Conservation (phyloP, 2,888 invertebrate species). For the Cephus pulcher region DNA sequence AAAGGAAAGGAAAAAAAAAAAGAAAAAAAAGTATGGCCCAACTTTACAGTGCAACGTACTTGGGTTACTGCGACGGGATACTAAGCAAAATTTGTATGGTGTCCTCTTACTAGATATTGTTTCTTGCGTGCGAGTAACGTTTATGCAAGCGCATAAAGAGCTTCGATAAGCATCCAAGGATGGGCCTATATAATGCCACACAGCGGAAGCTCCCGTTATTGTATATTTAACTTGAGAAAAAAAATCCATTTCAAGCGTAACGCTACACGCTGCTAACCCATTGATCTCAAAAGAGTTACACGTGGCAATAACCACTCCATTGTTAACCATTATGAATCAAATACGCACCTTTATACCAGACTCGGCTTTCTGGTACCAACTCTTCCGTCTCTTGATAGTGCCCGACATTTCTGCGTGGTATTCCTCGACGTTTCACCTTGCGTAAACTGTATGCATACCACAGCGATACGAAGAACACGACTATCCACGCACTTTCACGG, state of each 20-base stretch:
- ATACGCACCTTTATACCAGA: conserved; percentile 36
- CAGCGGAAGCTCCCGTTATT: background rate
- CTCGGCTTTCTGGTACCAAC: conserved; percentile 46
- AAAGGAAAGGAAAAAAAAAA: too few relatives aligned
- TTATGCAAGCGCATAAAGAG: background rate
- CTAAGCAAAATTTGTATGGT: background rate
- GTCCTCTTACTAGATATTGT: background rate
- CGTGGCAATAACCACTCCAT: background rate
- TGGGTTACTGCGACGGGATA: background rate
- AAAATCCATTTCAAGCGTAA: background rate
- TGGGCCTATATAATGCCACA: background rate
- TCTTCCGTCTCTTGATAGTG: conserved; percentile 39
- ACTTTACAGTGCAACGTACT: background rate
- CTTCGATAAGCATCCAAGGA: background rate
- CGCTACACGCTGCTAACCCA: background rate
- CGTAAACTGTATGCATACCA: background rate
- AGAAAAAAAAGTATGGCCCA: background rate
- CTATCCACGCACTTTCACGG: background rate
- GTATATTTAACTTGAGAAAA: background rate
- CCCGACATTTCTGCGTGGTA: conserved; percentile 29
- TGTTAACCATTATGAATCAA: background rate
- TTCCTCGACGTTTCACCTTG: background rate
- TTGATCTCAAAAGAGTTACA: background rate
- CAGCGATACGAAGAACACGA: background rate
- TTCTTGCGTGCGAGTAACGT: background rate